These are phyloP conservation scores for Rhizomys pruinosus DNA, from an alignment of 2,113 vertebrate species.

Conservation along the genomic window DNA sequence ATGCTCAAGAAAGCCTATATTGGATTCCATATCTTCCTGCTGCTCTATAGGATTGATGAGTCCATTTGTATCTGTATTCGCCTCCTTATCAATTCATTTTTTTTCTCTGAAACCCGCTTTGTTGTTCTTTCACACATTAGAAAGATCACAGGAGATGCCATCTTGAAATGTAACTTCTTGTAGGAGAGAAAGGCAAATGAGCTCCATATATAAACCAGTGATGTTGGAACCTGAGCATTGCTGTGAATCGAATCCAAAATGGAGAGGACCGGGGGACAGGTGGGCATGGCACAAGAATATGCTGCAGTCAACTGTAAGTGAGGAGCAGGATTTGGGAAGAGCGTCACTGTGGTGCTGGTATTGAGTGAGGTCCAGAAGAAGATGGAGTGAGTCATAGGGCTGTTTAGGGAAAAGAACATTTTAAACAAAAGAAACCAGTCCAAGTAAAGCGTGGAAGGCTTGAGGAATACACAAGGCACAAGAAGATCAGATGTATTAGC, in stretches of 20 bases:
- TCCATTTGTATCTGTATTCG: neutral
- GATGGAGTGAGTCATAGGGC: neutral
- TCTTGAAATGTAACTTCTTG: neutral
- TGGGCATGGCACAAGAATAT: accelerated
- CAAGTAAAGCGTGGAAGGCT: neutral
- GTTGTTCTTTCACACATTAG: neutral
- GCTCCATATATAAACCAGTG: neutral
- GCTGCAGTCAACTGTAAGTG: neutral
- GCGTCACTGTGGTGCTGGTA: neutral
- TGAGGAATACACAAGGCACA: no score
- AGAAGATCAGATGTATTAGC: neutral
- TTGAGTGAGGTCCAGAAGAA: neutral
- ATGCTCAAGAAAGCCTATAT: neutral
- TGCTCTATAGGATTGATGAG: neutral
- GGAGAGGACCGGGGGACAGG: neutral
- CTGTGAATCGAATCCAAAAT: neutral
- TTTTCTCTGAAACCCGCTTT: neutral
- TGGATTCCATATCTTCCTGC: neutral
- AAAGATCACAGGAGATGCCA: no score
- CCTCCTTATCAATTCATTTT: neutral
- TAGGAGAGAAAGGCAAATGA: neutral
- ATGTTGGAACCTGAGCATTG: neutral
- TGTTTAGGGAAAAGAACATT: neutral
- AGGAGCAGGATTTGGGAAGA: no score
- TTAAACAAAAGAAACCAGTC: neutral